Conservation (phyloP, 2,888 invertebrate species). For the Hemaris fuciformis region DNA sequence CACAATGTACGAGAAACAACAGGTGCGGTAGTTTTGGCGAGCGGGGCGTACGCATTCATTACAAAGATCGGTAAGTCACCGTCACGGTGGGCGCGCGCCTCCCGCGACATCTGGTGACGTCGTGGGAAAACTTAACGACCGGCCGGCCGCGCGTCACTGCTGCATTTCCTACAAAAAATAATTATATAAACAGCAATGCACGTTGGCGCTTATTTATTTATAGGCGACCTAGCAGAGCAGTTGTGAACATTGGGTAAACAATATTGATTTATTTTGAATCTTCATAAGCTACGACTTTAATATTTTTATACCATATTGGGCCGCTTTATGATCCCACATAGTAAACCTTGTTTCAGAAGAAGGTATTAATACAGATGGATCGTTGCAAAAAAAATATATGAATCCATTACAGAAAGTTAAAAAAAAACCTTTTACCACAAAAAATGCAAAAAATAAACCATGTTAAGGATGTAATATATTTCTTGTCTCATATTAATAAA, state of each 20-base stretch:
- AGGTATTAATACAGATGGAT: too few species aligned
- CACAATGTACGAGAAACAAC: conserved; percentile 47
- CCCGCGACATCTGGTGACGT: conserved; percentile 60
- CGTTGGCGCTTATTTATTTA: neutral
- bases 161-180: conserved; percentile 5
- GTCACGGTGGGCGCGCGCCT: conserved; percentile 69
- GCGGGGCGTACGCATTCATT: conserved; percentile 55
- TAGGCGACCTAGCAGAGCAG: neutral
- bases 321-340: too few species aligned
- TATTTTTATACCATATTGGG: too few species aligned
- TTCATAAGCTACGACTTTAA: too few species aligned
- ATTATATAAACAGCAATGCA: conserved; percentile 3
- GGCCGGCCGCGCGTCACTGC: conserved; percentile 24
- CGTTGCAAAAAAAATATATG: too few species aligned
- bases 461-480: neutral
- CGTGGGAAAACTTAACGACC: conserved; percentile 80
- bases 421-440: neutral
- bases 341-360: too few species aligned
- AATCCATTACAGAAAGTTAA: neutral
- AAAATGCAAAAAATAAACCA: neutral
- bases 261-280: neutral
- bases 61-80: conserved; percentile 77
- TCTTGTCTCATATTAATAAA: neutral
- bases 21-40: conserved; percentile 55
- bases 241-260: neutral